Evolutionary conservation across 2,888 invertebrate genomes (phyloP).

Genomic region (Hipparchia sbordonii): DNA sequence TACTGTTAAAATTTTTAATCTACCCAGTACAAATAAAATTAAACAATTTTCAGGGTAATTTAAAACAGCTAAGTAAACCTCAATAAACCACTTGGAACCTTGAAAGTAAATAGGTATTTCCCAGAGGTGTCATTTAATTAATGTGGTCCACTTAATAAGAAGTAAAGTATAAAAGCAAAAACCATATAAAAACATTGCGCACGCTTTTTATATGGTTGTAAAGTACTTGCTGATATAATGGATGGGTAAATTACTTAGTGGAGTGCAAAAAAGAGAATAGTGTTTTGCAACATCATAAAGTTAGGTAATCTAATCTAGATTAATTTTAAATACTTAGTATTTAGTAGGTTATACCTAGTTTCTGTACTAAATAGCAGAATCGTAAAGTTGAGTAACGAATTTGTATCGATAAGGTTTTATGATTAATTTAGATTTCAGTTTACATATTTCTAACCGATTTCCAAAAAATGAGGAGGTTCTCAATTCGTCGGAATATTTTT

Average conservation of each 20-base stretch:
- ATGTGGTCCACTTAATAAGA: constrained; percentile 6
- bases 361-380: too few species aligned
- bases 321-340: too few species aligned
- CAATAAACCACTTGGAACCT: constrained; percentile 2
- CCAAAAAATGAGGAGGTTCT: too few species aligned
- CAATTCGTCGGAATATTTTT: too few species aligned
- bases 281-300: not conserved
- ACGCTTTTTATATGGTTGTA: not conserved
- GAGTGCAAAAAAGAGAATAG: not conserved
- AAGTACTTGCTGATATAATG: not conserved
- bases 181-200: not conserved
- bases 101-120: constrained; percentile 16
- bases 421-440: too few species aligned
- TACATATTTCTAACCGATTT: too few species aligned
- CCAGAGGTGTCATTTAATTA: constrained; percentile 11
- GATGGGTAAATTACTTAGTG: constrained; percentile 8
- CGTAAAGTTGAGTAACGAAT: too few species aligned
- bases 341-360: too few species aligned
- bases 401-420: too few species aligned
- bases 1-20: not conserved
- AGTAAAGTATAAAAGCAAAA: not conserved
- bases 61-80: not conserved
- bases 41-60: constrained; percentile 15
- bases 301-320: not conserved
- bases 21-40: not conserved